phyloP scores from a whole-genome alignment of 1,140 invertebrate species.

The Drosophila lacertosa region DNA sequence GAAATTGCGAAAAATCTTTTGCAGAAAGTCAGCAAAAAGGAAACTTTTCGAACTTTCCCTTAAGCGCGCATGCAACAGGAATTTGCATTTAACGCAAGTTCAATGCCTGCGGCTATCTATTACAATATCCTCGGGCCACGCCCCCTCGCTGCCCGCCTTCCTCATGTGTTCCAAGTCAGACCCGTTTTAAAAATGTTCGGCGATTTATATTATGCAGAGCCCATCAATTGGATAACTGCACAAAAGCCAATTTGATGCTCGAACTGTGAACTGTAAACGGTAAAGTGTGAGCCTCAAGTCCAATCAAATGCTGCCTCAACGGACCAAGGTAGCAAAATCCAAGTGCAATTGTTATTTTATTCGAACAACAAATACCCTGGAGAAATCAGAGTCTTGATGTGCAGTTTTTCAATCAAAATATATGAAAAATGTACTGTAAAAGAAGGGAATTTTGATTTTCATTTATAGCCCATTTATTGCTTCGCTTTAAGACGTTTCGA shows the following conservation, averaged over 20 bases:
- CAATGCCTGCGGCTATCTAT: constrained; percentile 13
- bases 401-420: too few species aligned
- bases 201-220: constrained; percentile 51
- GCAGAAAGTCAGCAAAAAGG: constrained; percentile 47
- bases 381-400: too few species aligned
- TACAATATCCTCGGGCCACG: not conserved
- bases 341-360: too few species aligned
- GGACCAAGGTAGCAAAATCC: constrained; percentile 3
- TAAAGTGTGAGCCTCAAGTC: not conserved
- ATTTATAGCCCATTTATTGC: too few species aligned
- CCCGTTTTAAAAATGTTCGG: constrained; percentile 42
- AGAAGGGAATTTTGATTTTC: too few species aligned
- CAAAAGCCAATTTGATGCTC: constrained; percentile 52
- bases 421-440: too few species aligned
- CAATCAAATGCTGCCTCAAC: constrained; percentile 3
- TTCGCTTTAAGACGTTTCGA: too few species aligned
- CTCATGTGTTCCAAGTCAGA: too few species aligned
- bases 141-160: too few species aligned
- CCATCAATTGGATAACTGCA: constrained; percentile 46
- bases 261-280: constrained; percentile 12
- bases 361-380: constrained; percentile 1
- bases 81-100: constrained; percentile 56
- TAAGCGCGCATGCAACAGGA: constrained; percentile 29
- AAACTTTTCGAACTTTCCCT: constrained; percentile 40
- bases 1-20: constrained; percentile 28